Evolutionary conservation across 2,888 invertebrate genomes (phyloP), one percentile per base, ranked within the genome.

Genomic region (Acronicta leporina): DNA sequence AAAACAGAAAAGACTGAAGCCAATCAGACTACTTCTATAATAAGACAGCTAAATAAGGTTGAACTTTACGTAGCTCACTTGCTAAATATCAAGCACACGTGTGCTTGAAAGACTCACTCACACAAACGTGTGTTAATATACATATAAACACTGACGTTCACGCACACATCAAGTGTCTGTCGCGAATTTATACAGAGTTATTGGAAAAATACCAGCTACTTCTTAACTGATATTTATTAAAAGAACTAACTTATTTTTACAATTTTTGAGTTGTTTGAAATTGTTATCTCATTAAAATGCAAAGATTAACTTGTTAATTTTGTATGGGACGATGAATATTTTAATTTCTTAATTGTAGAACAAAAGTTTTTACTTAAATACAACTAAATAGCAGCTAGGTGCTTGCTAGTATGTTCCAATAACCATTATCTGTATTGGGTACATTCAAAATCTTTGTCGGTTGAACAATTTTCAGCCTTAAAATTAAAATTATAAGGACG

Each of bases 351-450:
- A 1, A 13, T 35, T 35, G 3, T 13, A 35, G 35, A 38, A 1
- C n/a, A 6, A 38, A n/a, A 38, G 13, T 38, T 6, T n/a, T 38
- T 6, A n/a, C 5, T 38, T n/a, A n/a, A n/a, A 8, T 38, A 1
- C 6, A 6, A n/a, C n/a, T 38, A n/a, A 38, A 6, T 38, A n/a
- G 5, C 35, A 35, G n/a, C 38, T 5, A 35, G 5, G 35, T 11
- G 35, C 35, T n/a, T n/a, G 38, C n/a, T 38, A n/a, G 4, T 38
- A 13, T 35, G 11, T 7, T 38, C 38, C 38, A 38, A 38, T 38
- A 38, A 38, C 13, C 0, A 5, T 35, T 35, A 38, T n/a, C 7
- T 38, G 38, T 38, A 38, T 38, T 68, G 42, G 40, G 63, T 63
- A 68, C 33, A 33, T 11, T 33, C 11, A 33, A 11, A n/a, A n/a